Evolutionary conservation across 2,113 vertebrate species (phyloP).

Genomic region (Nerophis ophidion): DNA sequence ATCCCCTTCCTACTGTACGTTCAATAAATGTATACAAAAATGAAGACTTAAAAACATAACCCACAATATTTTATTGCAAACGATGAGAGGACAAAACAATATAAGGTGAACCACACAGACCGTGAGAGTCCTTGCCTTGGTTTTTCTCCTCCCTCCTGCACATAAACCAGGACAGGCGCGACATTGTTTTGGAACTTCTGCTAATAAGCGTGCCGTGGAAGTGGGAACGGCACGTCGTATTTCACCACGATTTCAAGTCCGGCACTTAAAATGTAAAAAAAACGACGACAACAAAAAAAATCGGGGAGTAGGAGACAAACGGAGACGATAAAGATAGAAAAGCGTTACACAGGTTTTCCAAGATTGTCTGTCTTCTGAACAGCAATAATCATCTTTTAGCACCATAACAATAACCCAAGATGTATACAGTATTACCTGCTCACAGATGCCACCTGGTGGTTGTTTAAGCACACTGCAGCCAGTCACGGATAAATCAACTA

Average conservation of each 20-base stretch:
- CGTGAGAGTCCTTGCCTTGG: constrained; percentile 40
- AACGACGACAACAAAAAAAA: constrained; percentile 40
- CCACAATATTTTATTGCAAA: constrained; percentile 91
- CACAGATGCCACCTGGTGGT: no score
- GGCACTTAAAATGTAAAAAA: constrained; percentile 51
- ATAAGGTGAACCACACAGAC: constrained; percentile 53
- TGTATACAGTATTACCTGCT: no score
- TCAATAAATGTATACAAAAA: not conserved
- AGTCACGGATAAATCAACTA: no score
- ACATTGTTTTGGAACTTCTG: constrained; percentile 26
- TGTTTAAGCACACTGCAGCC: no score
- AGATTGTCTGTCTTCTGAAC: constrained; percentile 6
- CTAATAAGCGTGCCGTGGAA: constrained; percentile 19
- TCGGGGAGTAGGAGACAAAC: constrained; percentile 61
- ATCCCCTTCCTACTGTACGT: no score
- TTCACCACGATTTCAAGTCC: constrained; percentile 72
- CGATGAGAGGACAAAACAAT: constrained; percentile 73
- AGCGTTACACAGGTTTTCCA: constrained; percentile 71
- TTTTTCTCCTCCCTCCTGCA: constrained; percentile 34
- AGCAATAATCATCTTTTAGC: constrained; percentile 47
- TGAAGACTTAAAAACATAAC: constrained; percentile 68
- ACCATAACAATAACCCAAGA: constrained; percentile 41
- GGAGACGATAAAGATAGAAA: constrained; percentile 63
- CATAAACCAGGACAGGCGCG: constrained; percentile 20
- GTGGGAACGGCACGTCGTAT: constrained; percentile 16